Evolutionary conservation across 2,113 vertebrate species (phyloP), one percentile per base, ranked within the genome.

Genomic region (Lepisosteus oculatus): DNA sequence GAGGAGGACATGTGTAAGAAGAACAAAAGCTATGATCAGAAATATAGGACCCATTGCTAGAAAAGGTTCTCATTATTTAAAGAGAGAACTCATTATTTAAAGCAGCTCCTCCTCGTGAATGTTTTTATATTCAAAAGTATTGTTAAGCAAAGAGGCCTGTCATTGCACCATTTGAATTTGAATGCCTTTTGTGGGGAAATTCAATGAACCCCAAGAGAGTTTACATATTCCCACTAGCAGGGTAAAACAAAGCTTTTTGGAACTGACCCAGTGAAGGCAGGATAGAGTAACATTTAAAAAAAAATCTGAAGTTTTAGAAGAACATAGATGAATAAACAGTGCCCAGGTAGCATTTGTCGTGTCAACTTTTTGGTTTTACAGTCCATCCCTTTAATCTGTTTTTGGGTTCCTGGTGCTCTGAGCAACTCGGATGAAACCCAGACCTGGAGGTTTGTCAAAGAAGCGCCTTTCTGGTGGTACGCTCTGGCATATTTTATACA

Each of bases 101-200:
- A 61, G 14, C 55, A 43, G 4, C 43, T 47, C 65, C 44, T 61
- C 6, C 44, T 6, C 13, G 9, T 29, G 17, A 44, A 44, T 65
- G 63, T 65, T 65, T 65, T 43, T 44, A 12, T 15, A 9, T 17
- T 15, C 42, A 66, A 66, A 56, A 51, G 45, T 59, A 77, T 79
- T 81, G 79, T 81, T 77, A 77, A 62, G 72, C 72, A 79, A 75
- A 83, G 64, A 70, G 73, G 70, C 77, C 77, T 70, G 72, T 77
- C 72, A 78, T 72, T 69, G 66, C 71, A 54, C 62, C 9, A 81
- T 83, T 81, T 83, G 74, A 84, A 84, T 81, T 73, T 80, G 75
- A 84, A 80, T 78, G 74, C 67, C 55, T 67, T 78, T 81, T 76
- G 73, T 75, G 68, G 59, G 57, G 61, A 45, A 59, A 72, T 41